These are phyloP conservation scores for Leuciscus idus DNA, from an alignment of 2,113 vertebrate species.

Conservation along the genomic window DNA sequence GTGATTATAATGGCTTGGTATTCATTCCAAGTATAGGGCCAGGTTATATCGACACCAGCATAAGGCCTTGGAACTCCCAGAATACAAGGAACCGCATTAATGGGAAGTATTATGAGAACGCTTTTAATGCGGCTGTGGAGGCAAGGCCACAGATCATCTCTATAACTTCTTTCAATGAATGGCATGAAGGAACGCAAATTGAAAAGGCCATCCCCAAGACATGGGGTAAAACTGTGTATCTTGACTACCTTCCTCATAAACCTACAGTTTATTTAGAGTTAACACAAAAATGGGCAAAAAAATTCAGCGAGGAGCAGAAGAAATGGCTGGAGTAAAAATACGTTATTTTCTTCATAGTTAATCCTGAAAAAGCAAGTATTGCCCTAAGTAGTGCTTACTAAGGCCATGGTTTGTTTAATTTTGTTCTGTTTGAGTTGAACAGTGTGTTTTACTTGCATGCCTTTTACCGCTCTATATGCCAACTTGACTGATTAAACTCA, in stretches of 20 bases:
- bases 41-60: constrained; percentile 93
- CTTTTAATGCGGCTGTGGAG: constrained; percentile 84
- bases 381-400: not conserved
- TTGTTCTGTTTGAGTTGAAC: not conserved
- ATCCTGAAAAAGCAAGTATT: not conserved
- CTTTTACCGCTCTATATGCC: not conserved
- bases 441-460: not conserved
- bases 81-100: constrained; percentile 95
- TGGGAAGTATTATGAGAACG: constrained; percentile 93
- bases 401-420: not conserved
- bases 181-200: constrained; percentile 98
- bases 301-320: constrained; percentile 83
- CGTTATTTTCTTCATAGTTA: not conserved
- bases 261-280: constrained; percentile 90
- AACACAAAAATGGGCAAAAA: constrained; percentile 92
- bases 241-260: constrained; percentile 93
- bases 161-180: constrained; percentile 97
- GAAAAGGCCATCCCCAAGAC: constrained; percentile 92
- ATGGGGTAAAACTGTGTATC: constrained; percentile 78
- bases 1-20: constrained; percentile 86
- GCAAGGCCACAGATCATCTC: constrained; percentile 87
- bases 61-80: constrained; percentile 93
- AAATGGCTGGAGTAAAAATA: constrained; percentile 77
- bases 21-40: constrained; percentile 97
- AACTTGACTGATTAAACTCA: not conserved